These are phyloP conservation scores for Meteorus colon DNA, from an alignment of 2,888 invertebrate species.

Conservation along the genomic window DNA sequence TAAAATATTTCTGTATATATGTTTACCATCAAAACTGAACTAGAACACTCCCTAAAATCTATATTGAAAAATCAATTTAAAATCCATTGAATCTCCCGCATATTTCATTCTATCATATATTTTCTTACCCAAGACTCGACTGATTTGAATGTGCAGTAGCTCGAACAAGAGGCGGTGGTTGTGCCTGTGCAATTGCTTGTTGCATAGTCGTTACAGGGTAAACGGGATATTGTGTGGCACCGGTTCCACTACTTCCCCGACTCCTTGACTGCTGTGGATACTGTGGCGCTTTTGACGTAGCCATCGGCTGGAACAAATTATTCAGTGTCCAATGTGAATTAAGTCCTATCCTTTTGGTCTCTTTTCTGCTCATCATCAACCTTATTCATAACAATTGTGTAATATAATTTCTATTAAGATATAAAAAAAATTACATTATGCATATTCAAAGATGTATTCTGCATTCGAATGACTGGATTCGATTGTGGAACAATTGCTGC, in stretches of 20 bases:
- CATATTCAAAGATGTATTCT: constrained; percentile 64
- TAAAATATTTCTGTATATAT: neutral
- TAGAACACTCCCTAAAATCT: neutral
- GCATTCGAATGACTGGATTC: constrained; percentile 69
- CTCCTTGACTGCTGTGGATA: constrained; percentile 61
- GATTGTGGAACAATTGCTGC: constrained; percentile 65
- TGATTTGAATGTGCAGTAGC: constrained; percentile 73
- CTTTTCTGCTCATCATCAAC: too few species aligned
- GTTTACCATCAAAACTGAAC: neutral
- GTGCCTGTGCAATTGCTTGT: constrained; percentile 66
- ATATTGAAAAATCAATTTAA: neutral
- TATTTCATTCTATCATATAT: neutral
- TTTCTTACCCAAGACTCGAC: constrained; percentile 72
- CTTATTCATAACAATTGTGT: too few species aligned
- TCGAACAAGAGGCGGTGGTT: constrained; percentile 74
- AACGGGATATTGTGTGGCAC: constrained; percentile 66
- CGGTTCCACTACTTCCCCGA: constrained; percentile 64
- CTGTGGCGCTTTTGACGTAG: constrained; percentile 41
- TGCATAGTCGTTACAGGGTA: constrained; percentile 70
- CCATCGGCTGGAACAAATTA: constrained; percentile 32
- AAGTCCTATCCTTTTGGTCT: too few species aligned
- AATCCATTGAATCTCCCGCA: neutral
- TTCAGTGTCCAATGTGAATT: neutral
- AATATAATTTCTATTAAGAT: constrained; percentile 15
- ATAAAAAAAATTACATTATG: constrained; percentile 67